Percentiles rank a stretch among this genome's conserved stretches.
These are phyloP conservation scores for Coenobita brevimanus DNA, from an alignment of 1,140 invertebrate genomes.

Conservation along the genomic window DNA sequence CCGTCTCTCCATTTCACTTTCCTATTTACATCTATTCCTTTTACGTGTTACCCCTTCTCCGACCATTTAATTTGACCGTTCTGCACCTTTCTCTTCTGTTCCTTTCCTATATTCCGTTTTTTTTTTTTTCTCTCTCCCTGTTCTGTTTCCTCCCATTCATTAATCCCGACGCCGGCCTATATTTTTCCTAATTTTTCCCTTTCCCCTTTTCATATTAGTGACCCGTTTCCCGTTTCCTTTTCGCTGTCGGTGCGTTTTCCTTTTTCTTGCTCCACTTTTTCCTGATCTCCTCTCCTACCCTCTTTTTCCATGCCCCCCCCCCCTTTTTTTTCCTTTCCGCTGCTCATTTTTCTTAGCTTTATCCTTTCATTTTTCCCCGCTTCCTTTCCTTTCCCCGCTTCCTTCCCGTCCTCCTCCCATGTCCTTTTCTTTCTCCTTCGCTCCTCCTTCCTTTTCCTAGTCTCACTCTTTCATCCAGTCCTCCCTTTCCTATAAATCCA, in stretches of 20 bases:
- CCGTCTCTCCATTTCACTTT: too few relatives aligned
- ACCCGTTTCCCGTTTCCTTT: too few relatives aligned
- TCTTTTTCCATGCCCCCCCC: neutral
- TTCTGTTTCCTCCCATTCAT: neutral
- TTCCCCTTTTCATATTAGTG: too few relatives aligned
- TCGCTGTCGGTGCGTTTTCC: too few relatives aligned
- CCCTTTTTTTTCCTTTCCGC: neutral
- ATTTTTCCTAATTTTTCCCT: too few relatives aligned
- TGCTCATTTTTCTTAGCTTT: too few relatives aligned
- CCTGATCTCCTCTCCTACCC: neutral
- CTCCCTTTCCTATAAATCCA: neutral
- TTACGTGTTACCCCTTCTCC: neutral
- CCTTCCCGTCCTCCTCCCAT: neutral
- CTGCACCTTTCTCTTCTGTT: neutral
- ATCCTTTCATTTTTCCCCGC: too few relatives aligned
- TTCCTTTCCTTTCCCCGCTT: too few relatives aligned
- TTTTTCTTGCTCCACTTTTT: too few relatives aligned
- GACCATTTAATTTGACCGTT: neutral
- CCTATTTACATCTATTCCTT: too few relatives aligned
- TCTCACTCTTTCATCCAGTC: neutral
- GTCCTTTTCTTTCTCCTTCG: neutral
- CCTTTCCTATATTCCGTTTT: neutral
- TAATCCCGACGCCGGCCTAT: too few relatives aligned
- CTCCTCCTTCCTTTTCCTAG: neutral
- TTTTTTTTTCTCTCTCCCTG: conserved; percentile 5